phyloP scores from a whole-genome alignment of 2,113 vertebrate species.

The Muntiacus muntjak region DNA sequence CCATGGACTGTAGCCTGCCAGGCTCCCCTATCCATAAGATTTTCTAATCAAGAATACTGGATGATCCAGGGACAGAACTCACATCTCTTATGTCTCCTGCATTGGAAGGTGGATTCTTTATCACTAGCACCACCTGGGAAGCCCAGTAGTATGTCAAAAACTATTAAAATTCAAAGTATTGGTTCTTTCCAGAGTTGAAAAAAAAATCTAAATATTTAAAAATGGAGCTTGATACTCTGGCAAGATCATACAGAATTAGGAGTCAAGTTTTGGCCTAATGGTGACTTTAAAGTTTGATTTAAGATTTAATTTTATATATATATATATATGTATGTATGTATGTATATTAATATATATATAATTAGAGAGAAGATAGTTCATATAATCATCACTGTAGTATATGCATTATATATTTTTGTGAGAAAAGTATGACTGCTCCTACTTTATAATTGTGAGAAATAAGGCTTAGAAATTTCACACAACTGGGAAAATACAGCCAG shows the following conservation, averaged over 20 bases:
- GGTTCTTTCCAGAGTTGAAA: neutral
- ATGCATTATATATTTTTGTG: neutral
- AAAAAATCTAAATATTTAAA: neutral
- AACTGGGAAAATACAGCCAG: neutral
- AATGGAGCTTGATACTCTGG: neutral
- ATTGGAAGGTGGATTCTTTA: neutral
- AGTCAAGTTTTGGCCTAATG: neutral
- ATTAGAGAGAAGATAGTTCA: neutral
- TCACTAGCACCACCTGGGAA: neutral
- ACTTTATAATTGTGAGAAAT: neutral
- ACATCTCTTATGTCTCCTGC: neutral
- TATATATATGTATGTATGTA: neutral
- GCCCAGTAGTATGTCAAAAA: neutral
- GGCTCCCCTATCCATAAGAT: neutral
- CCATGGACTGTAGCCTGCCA: neutral
- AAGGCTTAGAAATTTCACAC: neutral
- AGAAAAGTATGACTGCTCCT: neutral
- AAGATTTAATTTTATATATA: neutral
- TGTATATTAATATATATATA: neutral
- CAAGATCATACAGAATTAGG: neutral
- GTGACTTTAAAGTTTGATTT: neutral
- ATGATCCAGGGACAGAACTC: neutral
- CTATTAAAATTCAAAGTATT: neutral
- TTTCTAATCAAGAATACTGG: neutral
- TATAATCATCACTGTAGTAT: neutral